A percentile compares a stretch with the other conserved stretches of the same genome.
Conservation (phyloP, 2,113 vertebrate genomes). For the Alligator sinensis region DNA sequence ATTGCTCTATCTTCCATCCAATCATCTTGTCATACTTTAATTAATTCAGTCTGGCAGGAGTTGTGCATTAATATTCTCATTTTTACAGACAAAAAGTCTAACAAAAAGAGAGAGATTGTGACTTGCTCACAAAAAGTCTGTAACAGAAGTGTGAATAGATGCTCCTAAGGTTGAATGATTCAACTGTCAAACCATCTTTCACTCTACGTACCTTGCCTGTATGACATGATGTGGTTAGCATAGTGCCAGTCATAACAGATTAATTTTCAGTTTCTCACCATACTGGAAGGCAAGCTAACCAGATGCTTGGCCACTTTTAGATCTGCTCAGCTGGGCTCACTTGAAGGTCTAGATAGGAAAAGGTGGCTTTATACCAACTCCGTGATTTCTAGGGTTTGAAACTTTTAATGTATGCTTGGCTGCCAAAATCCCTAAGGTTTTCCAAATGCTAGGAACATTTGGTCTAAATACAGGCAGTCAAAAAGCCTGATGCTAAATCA, state of each 20-base stretch:
- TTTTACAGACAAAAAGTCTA: constrained; percentile 13
- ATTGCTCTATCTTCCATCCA: not conserved
- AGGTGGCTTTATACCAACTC: not conserved
- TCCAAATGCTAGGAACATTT: not conserved
- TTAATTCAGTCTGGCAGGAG: constrained; percentile 23
- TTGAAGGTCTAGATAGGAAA: not conserved
- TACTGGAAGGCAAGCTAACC: not conserved
- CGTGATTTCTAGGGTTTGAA: not conserved
- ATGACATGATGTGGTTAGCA: not conserved
- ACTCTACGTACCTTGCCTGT: not conserved
- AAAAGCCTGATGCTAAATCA: no score
- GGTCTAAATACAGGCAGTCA: not conserved
- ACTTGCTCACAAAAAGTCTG: constrained; percentile 40
- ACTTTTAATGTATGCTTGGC: not conserved
- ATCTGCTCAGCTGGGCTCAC: not conserved
- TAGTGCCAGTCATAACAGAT: not conserved
- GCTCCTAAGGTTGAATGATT: constrained; percentile 2
- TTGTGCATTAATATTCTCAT: not conserved
- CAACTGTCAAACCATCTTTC: constrained; percentile 6
- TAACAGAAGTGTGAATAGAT: constrained; percentile 27
- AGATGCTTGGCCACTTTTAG: not conserved
- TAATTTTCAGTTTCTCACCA: not conserved
- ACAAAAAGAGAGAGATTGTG: not conserved
- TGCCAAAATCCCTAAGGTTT: not conserved
- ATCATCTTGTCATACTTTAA: not conserved